These are phyloP conservation scores for Xyliphius kryptos DNA, from an alignment of 2,113 vertebrate genomes.

Conservation along the genomic window DNA sequence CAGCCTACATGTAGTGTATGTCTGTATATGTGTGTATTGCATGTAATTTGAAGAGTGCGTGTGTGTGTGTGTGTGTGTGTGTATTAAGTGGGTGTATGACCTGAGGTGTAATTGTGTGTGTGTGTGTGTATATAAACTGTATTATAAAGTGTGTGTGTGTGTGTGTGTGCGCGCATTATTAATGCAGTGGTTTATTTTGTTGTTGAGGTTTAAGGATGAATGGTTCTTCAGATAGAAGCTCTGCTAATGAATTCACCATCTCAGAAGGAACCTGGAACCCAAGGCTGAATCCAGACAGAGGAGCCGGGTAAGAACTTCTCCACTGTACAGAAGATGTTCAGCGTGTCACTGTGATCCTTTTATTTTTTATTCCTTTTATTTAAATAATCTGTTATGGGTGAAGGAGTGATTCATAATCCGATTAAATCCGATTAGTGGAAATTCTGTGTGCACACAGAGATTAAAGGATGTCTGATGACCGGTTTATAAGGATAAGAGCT, in stretches of 20 bases:
- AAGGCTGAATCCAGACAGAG: conserved; percentile 2
- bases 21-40: conserved; percentile 1
- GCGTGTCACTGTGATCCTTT: too few relatives aligned
- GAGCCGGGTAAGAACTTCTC: not conserved
- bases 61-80: not conserved
- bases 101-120: too few relatives aligned
- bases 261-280: not conserved
- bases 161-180: conserved; percentile 5
- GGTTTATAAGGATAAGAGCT: not conserved
- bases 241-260: not conserved
- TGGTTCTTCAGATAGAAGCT: not conserved
- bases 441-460: too few relatives aligned
- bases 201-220: conserved; percentile 6
- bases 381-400: too few relatives aligned
- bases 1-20: not conserved
- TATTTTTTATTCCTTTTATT: too few relatives aligned
- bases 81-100: not conserved
- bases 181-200: not conserved
- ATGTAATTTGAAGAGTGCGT: not conserved
- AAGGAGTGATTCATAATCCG: too few relatives aligned
- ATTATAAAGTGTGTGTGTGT: not conserved
- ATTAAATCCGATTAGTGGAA: too few relatives aligned
- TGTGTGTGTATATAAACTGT: conserved; percentile 2
- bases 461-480: too few relatives aligned
- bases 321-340: not conserved